Conservation (phyloP, 37 sponge, comb jelly and placozoan species). For the Corticium candelabrum region DNA sequence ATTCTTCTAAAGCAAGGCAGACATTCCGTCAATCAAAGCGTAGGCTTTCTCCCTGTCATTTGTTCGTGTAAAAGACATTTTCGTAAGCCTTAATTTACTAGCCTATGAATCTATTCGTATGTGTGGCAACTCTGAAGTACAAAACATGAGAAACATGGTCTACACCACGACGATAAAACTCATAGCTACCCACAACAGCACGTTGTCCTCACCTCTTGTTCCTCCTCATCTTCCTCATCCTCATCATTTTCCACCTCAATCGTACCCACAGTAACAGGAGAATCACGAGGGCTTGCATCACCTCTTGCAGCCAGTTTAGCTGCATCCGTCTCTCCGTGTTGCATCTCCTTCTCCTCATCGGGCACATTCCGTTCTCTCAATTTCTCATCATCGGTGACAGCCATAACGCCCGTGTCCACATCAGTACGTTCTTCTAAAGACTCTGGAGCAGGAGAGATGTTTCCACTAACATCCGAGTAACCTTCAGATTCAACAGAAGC, state of each 20-base stretch:
- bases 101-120: too few species aligned
- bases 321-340: neutral
- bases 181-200: too few species aligned
- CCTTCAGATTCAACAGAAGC: neutral
- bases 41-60: too few species aligned
- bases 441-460: neutral
- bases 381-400: conserved; percentile 1
- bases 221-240: neutral
- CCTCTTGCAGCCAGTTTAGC: neutral
- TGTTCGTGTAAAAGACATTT: too few species aligned
- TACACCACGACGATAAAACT: too few species aligned
- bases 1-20: too few species aligned
- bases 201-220: too few species aligned
- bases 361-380: neutral
- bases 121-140: too few species aligned
- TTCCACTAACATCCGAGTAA: neutral
- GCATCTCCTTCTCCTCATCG: conserved; percentile 7
- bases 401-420: too few species aligned
- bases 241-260: neutral
- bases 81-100: too few species aligned
- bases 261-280: neutral
- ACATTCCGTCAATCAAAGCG: too few species aligned
- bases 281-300: neutral
- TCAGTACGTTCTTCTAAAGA: neutral
- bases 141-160: too few species aligned